phyloP scores from a whole-genome alignment of 2,888 invertebrate genomes.

The Oxyteleia sp. region DNA sequence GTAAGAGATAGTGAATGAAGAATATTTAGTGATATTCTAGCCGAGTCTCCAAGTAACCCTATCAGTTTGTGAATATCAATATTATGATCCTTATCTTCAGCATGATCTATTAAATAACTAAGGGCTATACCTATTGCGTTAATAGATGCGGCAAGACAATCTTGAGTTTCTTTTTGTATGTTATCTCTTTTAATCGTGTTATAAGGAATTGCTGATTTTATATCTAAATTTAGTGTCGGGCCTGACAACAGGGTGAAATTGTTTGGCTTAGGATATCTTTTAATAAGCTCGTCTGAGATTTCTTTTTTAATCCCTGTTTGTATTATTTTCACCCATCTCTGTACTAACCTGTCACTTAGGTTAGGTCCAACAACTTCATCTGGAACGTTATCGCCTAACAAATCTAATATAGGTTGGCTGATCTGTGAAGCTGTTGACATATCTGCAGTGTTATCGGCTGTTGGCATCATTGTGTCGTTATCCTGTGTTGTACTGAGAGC shows the following conservation, averaged over 20 bases:
- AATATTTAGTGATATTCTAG: background rate
- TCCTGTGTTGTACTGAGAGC: no score
- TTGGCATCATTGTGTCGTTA: no score
- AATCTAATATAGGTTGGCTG: slow-evolving; percentile 3
- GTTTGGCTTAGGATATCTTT: slow-evolving; percentile 13
- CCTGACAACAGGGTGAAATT: background rate
- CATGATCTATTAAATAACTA: background rate
- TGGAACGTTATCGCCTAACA: background rate
- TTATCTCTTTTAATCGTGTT: slow-evolving; percentile 9
- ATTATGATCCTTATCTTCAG: background rate
- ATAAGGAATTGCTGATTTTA: slow-evolving; percentile 9
- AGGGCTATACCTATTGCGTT: background rate
- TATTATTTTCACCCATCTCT: no score
- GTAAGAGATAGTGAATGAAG: background rate
- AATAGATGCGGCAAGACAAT: background rate
- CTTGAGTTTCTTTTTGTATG: background rate
- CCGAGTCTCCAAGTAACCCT: background rate
- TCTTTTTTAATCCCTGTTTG: slow-evolving; percentile 9
- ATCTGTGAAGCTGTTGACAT: background rate
- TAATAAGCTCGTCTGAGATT: slow-evolving; percentile 4
- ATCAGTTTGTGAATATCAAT: background rate
- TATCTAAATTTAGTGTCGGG: background rate
- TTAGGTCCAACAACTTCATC: background rate
- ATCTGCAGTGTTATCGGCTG: no score
- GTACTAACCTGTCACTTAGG: background rate